phyloP scores from a whole-genome alignment of 2,888 invertebrate genomes.

The Cheilosia soror region DNA sequence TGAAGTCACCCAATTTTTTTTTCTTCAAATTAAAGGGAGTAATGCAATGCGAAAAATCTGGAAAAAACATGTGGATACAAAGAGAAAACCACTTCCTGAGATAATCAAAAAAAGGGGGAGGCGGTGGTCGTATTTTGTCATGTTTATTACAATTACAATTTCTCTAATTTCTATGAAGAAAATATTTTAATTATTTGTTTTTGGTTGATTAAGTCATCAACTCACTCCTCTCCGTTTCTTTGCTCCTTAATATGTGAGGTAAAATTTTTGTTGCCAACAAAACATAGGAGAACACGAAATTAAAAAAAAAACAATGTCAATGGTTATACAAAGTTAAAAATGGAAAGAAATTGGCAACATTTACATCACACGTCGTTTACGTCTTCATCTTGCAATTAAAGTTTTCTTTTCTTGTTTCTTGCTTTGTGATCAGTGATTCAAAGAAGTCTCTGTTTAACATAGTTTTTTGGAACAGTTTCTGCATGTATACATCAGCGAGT shows the following conservation, averaged over 20 bases:
- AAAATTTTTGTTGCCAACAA: conserved; percentile 20
- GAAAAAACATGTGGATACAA: conserved; percentile 35
- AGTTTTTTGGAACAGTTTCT: conserved; percentile 10
- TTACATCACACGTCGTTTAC: conserved; percentile 57
- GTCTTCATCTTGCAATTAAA: conserved; percentile 40
- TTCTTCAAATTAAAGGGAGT: conserved; percentile 32
- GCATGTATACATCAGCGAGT: conserved; percentile 34
- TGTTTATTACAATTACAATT: neutral
- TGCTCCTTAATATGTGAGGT: conserved; percentile 10
- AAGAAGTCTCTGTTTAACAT: conserved; percentile 32
- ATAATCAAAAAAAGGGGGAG: conserved; percentile 63
- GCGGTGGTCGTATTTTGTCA: conserved; percentile 33
- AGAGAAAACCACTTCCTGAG: conserved; percentile 53
- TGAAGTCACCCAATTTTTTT: conserved; percentile 41
- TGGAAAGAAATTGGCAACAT: conserved; percentile 28
- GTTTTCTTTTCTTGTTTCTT: conserved; percentile 37
- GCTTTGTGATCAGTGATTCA: conserved; percentile 60
- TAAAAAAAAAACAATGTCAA: conserved; percentile 26
- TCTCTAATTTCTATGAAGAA: conserved; percentile 27
- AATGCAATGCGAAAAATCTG: conserved; percentile 42
- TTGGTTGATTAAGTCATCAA: conserved; percentile 62
- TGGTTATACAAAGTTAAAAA: conserved; percentile 12
- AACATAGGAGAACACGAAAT: conserved; percentile 36
- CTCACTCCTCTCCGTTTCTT: conserved; percentile 21
- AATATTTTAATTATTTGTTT: conserved; percentile 33